Conservation (phyloP, 2,797 vertebrate species). For the Enteromius trimaculatus region DNA sequence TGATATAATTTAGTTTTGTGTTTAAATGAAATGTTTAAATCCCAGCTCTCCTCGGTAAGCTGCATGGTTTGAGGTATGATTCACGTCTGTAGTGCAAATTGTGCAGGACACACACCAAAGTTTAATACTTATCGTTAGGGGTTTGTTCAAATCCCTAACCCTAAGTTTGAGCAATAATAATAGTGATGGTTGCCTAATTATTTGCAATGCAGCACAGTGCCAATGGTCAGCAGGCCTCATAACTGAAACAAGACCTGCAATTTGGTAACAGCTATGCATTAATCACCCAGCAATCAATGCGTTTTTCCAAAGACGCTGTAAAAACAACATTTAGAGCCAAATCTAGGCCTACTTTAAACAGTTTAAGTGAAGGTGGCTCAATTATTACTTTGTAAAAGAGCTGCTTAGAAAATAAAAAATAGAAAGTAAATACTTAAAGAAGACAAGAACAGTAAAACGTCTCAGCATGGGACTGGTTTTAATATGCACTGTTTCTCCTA, state of each 20-base stretch:
- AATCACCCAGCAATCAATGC: conserved; percentile 37
- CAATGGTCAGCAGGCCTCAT: conserved; percentile 31
- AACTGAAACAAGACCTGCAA: conserved; percentile 30
- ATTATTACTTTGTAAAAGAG: conserved; percentile 31
- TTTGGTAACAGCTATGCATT: conserved; percentile 22
- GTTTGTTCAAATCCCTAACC: background rate
- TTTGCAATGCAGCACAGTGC: background rate
- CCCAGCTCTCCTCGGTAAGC: background rate
- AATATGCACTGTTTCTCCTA: conserved; percentile 45
- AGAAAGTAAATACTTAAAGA: conserved; percentile 5
- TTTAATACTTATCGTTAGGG: conserved; percentile 1
- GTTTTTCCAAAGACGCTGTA: conserved; percentile 21
- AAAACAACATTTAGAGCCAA: conserved; percentile 41
- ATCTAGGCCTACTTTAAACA: conserved; percentile 15
- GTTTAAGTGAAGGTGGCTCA: conserved; percentile 33
- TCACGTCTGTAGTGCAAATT: background rate
- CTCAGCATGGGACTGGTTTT: conserved; percentile 31
- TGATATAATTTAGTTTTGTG: background rate
- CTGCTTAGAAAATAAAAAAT: conserved; percentile 1
- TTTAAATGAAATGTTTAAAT: background rate
- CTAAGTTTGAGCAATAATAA: conserved; percentile 15
- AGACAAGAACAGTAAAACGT: background rate
- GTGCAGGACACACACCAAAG: background rate
- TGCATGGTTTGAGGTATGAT: background rate
- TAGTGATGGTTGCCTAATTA: conserved; percentile 26